Percentiles rank a stretch among this genome's conserved stretches.
These are phyloP conservation scores for Desmodus rotundus DNA, from an alignment of 2,113 vertebrate species.

Conservation along the genomic window DNA sequence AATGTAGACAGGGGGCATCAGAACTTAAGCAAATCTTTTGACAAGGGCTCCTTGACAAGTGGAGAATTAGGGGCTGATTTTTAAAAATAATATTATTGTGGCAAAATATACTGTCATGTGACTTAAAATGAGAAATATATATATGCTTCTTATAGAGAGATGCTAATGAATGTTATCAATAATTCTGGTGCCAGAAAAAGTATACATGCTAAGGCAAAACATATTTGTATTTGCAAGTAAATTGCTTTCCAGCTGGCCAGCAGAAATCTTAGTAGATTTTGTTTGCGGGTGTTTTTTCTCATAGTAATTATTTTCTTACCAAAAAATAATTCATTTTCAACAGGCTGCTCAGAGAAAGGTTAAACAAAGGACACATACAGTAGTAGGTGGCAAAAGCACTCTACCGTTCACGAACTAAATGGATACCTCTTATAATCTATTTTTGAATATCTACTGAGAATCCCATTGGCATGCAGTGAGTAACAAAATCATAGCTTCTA, in stretches of 20 bases:
- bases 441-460: constrained; percentile 8
- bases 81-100: background rate
- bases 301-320: constrained; percentile 6
- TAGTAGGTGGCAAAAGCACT: background rate
- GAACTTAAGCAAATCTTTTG: background rate
- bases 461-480: background rate
- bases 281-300: background rate
- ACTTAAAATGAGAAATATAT: background rate
- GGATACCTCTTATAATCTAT: background rate
- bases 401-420: background rate
- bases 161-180: background rate
- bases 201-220: background rate
- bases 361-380: background rate
- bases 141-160: background rate
- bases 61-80: background rate
- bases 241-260: background rate
- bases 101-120: background rate
- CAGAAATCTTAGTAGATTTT: background rate
- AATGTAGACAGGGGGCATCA: background rate
- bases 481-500: constrained; percentile 18
- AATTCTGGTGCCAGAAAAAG: background rate
- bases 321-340: constrained; percentile 20
- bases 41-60: background rate
- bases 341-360: background rate
- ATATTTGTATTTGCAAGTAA: constrained; percentile 28